Percentiles rank a stretch among this genome's conserved stretches.
Evolutionary conservation across 2,113 vertebrate species (phyloP).

Genomic region (Picathartes gymnocephalus): DNA sequence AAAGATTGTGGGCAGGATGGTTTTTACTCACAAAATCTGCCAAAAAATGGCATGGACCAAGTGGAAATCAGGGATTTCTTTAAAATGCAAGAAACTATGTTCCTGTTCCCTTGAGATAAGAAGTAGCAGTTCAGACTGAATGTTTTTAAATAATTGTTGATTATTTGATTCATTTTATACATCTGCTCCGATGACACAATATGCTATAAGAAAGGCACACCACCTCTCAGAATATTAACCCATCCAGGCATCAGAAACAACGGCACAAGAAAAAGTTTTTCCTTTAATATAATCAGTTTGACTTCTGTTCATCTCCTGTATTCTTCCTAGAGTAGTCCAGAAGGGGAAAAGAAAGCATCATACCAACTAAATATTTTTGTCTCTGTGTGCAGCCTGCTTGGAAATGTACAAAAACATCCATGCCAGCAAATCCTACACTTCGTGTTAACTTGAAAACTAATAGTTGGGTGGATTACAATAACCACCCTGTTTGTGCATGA

Average conservation of each 20-base stretch:
- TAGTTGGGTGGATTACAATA: not conserved
- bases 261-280: not conserved
- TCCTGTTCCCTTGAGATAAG: not conserved
- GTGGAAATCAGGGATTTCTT: not conserved
- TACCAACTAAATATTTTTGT: not conserved
- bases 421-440: not conserved
- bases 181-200: not conserved
- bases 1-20: not conserved
- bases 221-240: not conserved
- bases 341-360: not conserved
- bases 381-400: not conserved
- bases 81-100: not conserved
- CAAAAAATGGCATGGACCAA: not conserved
- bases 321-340: not conserved
- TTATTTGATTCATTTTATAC: not conserved
- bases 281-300: not conserved
- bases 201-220: not conserved
- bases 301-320: not conserved
- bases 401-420: not conserved
- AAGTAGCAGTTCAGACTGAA: not conserved
- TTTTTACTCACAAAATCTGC: not conserved
- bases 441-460: slow-evolving; percentile 1
- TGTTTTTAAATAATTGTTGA: not conserved
- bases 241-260: not conserved
- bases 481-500: not conserved